Evolutionary conservation across 2,797 vertebrate genomes (phyloP), one percentile per base, ranked within the genome.

Genomic region (Arrhamphus sclerolepis): DNA sequence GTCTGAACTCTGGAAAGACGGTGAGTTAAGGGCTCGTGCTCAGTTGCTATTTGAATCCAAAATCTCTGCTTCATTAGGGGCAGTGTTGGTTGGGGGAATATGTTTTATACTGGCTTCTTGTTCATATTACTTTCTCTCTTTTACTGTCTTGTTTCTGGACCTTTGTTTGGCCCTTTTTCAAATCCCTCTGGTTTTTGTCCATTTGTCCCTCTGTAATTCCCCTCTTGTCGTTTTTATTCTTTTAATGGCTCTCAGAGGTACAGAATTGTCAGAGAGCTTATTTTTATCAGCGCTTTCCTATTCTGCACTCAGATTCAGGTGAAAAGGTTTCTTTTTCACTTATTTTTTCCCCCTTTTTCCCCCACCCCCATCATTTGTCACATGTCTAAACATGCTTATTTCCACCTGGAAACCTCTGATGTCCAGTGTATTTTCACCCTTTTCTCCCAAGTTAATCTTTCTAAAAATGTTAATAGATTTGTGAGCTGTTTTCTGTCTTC

Each of bases 201-300:
- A 44, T 64, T 44, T 77, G 40, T 68, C 76, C 70, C 78, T 83
- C 53, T 68, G 73, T 84, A n/a, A 13, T 72, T 44, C 60, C 71
- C 78, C 46, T 1, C 80, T 76, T 67, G 58, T 86, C 70, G 78
- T 83, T 22, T 73, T 41, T 79, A 89, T 70, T 61, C 24, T 90
- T 49, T 69, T 21, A 85, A 90, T 65, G 79, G 94, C 89, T 89
- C 90, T 92, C 92, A 96, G 95, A 97, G 93, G 90, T 98, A 89
- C 93, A 93, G 91, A 95, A 86, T 87, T 92, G 93, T 93, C 97
- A 96, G 91, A 96, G 94, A 96, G 95, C 95, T 90, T 97, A 95
- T 95, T 97, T 97, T 94, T 97, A 96, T 94, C 93, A 93, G 69
- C 94, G 93, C 87, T 98, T 97, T 95, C 95, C 97, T 92, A 91